These are phyloP conservation scores for Scaptomyza pallida DNA, from an alignment of 1,140 invertebrate genomes.

Conservation along the genomic window DNA sequence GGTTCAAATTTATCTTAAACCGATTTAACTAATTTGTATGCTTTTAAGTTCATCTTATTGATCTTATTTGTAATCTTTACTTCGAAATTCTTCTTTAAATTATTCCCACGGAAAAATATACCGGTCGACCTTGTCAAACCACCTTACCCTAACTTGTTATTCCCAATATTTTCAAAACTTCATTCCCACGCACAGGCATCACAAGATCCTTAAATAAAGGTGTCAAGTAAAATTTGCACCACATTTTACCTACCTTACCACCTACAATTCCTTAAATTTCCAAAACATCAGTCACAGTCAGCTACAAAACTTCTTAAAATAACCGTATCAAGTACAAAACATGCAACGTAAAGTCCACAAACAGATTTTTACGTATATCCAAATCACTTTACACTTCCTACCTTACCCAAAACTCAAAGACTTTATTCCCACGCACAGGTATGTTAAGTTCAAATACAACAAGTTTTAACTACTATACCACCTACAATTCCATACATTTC, in stretches of 20 bases:
- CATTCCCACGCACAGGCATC: slow-evolving; percentile 21
- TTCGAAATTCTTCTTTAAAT: background rate
- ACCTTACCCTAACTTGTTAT: slow-evolving; percentile 11
- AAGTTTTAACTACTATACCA: slow-evolving; percentile 11
- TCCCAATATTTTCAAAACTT: slow-evolving; percentile 10
- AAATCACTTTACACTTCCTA: slow-evolving; percentile 7
- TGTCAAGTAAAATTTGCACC: slow-evolving; percentile 57
- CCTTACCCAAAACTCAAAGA: slow-evolving; percentile 7
- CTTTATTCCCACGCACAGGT: slow-evolving; percentile 22
- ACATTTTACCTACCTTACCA: slow-evolving; percentile 14
- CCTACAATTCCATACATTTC: slow-evolving; percentile 7
- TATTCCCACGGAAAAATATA: slow-evolving; percentile 8
- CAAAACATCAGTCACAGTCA: slow-evolving; percentile 17
- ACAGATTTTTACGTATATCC: slow-evolving; percentile 15
- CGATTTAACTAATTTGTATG: no score
- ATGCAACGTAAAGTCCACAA: slow-evolving; percentile 44
- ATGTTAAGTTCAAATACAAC: no score
- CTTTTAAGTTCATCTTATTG: background rate
- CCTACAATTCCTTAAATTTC: slow-evolving; percentile 4
- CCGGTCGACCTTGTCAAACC: background rate
- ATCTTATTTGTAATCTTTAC: background rate
- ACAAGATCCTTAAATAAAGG: slow-evolving; percentile 12
- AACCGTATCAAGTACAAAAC: slow-evolving; percentile 51
- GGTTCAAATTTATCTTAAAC: background rate
- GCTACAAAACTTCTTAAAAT: slow-evolving; percentile 11